These are phyloP conservation scores for Tachina grossa DNA, from an alignment of 2,888 invertebrate genomes.

Conservation along the genomic window DNA sequence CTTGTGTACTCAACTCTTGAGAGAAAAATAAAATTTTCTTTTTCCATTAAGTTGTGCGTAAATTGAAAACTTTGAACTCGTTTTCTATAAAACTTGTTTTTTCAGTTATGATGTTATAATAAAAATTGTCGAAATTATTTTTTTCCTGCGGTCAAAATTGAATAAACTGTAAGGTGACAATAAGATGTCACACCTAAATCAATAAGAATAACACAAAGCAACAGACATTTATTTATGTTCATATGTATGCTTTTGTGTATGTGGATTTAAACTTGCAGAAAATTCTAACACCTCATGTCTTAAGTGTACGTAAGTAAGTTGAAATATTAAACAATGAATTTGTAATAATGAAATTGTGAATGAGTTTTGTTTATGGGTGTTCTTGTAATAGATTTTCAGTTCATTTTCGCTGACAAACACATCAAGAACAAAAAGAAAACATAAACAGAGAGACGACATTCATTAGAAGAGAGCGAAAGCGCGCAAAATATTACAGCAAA, in stretches of 20 bases:
- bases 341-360: conserved; percentile 62
- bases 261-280: background rate
- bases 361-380: conserved; percentile 63
- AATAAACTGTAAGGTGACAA: conserved; percentile 21
- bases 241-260: background rate
- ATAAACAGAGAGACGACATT: conserved; percentile 60
- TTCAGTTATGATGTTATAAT: too few species aligned
- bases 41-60: too few species aligned
- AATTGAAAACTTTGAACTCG: too few species aligned
- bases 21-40: too few species aligned
- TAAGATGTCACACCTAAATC: conserved; percentile 50
- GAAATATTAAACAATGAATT: conserved; percentile 64
- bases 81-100: too few species aligned
- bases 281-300: conserved; percentile 18
- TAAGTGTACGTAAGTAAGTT: background rate
- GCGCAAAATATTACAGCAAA: conserved; percentile 65
- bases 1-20: too few species aligned
- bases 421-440: conserved; percentile 50
- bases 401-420: conserved; percentile 22
- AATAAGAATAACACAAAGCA: conserved; percentile 40
- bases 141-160: background rate
- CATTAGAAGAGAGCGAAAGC: conserved; percentile 57
- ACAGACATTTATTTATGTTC: conserved; percentile 22
- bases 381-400: conserved; percentile 31
- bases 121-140: background rate